These are phyloP conservation scores for Hyles vespertilio DNA, from an alignment of 1,140 invertebrate genomes.

Conservation along the genomic window DNA sequence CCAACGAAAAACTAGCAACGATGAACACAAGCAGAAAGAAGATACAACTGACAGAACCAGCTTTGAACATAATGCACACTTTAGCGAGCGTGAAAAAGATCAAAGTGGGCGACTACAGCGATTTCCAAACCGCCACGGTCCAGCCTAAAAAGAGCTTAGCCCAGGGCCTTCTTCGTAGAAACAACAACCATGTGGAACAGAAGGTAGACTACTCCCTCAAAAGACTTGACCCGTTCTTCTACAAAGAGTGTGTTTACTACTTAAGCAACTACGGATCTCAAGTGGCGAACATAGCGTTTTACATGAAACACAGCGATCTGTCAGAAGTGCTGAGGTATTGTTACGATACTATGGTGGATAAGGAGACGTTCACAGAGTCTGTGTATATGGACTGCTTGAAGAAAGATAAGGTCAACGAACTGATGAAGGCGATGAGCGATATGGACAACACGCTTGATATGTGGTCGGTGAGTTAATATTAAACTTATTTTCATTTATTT, in stretches of 20 bases:
- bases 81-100: constrained; percentile 76
- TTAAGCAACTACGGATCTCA: constrained; percentile 83
- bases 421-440: constrained; percentile 78
- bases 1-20: constrained; percentile 58
- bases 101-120: constrained; percentile 74
- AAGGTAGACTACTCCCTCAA: constrained; percentile 51
- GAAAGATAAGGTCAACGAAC: constrained; percentile 76
- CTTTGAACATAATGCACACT: constrained; percentile 77
- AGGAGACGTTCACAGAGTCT: constrained; percentile 82
- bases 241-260: constrained; percentile 85
- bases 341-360: constrained; percentile 78
- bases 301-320: constrained; percentile 79
- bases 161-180: constrained; percentile 49
- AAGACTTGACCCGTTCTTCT: constrained; percentile 77
- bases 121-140: constrained; percentile 57
- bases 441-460: constrained; percentile 78
- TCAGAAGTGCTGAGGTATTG: constrained; percentile 79
- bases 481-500: background rate
- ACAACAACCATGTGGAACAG: constrained; percentile 47
- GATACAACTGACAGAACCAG: constrained; percentile 73
- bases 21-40: constrained; percentile 66
- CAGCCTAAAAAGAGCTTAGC: constrained; percentile 46
- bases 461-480: constrained; percentile 77
- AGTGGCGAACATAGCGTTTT: constrained; percentile 82
- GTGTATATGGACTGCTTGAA: constrained; percentile 82